Evolutionary conservation across 2,797 vertebrate species (phyloP).

Genomic region (Bryconaethiops microstoma): DNA sequence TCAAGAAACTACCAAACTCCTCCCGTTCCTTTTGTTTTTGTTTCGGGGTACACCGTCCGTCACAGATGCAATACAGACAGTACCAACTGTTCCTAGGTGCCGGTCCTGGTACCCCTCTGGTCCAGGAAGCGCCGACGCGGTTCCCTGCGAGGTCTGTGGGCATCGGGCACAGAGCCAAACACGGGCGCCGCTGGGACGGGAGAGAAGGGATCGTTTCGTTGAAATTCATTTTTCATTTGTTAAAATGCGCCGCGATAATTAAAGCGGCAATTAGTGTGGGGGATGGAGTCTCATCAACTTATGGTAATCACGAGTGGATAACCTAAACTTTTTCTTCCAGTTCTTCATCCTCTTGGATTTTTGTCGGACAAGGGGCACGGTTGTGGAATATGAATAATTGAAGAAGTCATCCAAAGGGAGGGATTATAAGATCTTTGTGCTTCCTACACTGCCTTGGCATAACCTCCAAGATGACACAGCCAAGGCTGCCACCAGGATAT

Average conservation of each 20-base stretch:
- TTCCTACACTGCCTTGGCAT: constrained; percentile 77
- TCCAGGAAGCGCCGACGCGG: constrained; percentile 76
- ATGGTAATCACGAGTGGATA: constrained; percentile 64
- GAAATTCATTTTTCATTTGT: constrained; percentile 69
- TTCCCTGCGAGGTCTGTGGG: constrained; percentile 86
- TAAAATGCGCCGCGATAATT: constrained; percentile 73
- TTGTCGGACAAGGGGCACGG: constrained; percentile 76
- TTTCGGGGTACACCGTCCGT: constrained; percentile 71
- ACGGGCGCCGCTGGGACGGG: constrained; percentile 79
- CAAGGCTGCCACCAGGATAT: constrained; percentile 71
- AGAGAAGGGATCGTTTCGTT: constrained; percentile 84
- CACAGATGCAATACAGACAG: constrained; percentile 73
- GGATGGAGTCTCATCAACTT: constrained; percentile 67
- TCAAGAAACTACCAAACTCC: constrained; percentile 81
- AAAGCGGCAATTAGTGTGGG: constrained; percentile 74
- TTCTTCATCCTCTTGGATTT: constrained; percentile 66
- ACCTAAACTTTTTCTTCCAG: constrained; percentile 65
- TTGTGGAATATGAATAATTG: constrained; percentile 89
- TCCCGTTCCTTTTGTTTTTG: constrained; percentile 71
- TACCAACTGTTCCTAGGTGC: constrained; percentile 69
- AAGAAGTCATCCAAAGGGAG: constrained; percentile 89
- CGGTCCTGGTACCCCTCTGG: constrained; percentile 79
- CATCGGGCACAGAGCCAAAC: constrained; percentile 88
- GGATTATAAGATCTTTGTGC: constrained; percentile 83
- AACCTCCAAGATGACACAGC: constrained; percentile 76